phyloP scores from a whole-genome alignment of 2,888 invertebrate genomes.

The Drosophila seclusa region DNA sequence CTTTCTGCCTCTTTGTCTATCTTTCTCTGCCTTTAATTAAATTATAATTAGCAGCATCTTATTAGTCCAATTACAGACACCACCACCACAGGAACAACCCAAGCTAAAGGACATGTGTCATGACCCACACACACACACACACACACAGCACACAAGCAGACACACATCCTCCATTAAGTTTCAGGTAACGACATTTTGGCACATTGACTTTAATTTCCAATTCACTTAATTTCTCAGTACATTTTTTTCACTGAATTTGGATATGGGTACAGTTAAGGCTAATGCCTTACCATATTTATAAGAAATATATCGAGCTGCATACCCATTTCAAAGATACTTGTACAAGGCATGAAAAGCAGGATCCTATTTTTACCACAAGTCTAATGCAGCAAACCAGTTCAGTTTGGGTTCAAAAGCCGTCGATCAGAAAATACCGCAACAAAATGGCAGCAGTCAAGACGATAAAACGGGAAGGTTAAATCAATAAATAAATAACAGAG shows the following conservation, averaged over 20 bases:
- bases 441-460: background rate
- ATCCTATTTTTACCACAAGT: conserved; percentile 1
- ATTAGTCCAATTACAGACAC: conserved; percentile 73
- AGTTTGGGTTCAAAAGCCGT: background rate
- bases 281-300: background rate
- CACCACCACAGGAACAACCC: conserved; percentile 47
- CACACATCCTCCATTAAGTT: conserved; percentile 2
- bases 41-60: conserved; percentile 76
- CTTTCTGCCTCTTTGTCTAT: background rate
- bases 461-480: background rate
- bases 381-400: background rate
- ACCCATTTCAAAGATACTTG: background rate
- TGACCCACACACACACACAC: background rate
- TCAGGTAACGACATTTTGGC: conserved; percentile 7
- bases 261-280: background rate
- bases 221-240: background rate
- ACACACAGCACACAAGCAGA: conserved; percentile 6
- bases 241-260: background rate
- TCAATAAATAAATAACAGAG: background rate
- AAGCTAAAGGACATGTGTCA: conserved; percentile 38
- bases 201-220: conserved; percentile 17
- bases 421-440: conserved; percentile 10
- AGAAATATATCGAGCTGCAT: background rate
- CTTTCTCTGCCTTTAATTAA: conserved; percentile 60
- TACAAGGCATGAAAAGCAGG: conserved; percentile 5